Evolutionary conservation across 1,140 invertebrate species (phyloP).

Genomic region (Radopholus similis): DNA sequence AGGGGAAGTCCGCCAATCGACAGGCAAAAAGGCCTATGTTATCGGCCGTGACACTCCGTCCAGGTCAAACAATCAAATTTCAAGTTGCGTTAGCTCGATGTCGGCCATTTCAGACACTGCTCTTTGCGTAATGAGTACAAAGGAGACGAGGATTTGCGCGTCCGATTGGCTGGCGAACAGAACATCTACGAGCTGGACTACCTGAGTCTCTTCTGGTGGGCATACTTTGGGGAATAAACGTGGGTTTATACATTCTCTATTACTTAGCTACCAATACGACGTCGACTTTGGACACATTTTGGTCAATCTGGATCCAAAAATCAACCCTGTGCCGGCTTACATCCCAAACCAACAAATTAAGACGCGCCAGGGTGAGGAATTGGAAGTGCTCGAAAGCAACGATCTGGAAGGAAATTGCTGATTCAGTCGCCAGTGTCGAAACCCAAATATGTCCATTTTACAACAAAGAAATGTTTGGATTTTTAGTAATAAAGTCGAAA

Average conservation of each 20-base stretch:
- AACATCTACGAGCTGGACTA: conserved; percentile 47
- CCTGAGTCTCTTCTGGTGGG: conserved; percentile 37
- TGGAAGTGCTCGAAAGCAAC: conserved; percentile 9
- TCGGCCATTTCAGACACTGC: conserved; percentile 29
- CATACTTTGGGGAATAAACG: not conserved
- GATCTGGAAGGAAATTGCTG: conserved; percentile 13
- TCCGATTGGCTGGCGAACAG: conserved; percentile 31
- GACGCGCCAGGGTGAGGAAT: not conserved
- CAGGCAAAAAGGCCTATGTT: conserved; percentile 45
- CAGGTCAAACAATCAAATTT: conserved; percentile 12
- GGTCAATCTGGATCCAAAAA: conserved; percentile 22
- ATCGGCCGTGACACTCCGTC: conserved; percentile 23
- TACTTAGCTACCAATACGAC: conserved; percentile 32
- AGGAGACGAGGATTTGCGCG: conserved; percentile 31
- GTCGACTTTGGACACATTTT: conserved; percentile 47
- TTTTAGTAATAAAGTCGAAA: not conserved
- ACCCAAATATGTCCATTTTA: too few relatives aligned
- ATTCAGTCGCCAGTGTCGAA: not conserved
- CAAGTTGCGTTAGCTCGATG: not conserved
- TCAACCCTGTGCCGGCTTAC: conserved; percentile 28
- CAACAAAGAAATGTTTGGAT: too few relatives aligned
- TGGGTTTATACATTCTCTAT: not conserved
- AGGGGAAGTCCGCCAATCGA: conserved; percentile 36
- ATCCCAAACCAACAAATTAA: conserved; percentile 17
- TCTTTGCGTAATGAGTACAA: conserved; percentile 41